Base-by-base conservation (phyloP, 2,888 invertebrate genomes). In the Ophraella communa region DNA sequence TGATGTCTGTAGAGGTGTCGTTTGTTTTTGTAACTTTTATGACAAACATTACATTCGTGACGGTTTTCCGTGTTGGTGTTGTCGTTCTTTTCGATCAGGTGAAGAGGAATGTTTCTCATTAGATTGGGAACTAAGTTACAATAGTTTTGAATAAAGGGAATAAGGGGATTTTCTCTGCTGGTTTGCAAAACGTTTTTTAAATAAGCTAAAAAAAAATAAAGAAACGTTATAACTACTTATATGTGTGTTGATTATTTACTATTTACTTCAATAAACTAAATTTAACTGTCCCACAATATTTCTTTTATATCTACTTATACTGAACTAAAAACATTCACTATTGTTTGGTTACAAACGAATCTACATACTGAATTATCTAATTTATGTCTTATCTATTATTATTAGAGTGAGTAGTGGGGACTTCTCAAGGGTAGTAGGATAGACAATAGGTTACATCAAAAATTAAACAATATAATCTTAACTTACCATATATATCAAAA, bases 1-100 rank as follows among this genome's bases (percentile, higher is more conserved):
- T 86, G 76, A 72, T 88, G 88, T 17, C 87, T 83, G 62, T 84
- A 84, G 68, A 88, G 82, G 76, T 87, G 87, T 69, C 86, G 83
- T 69, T 86, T 84, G 78, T 87, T 86, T 44, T 85, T 85, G 75
- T 88, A 88, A 53, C 81, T 82, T 73, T 87, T 87, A n/a, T 66
- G 59, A 74, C 88, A 88, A 2, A 83, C 83, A 1, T 84, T 84
- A 73, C 88, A 88, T 21, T 65, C 64, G 39, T 64, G 65, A 30
- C 68, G 59, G 20, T 65, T 65, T 39, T 68, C 67, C 24, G 63
- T 71, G 23, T 68, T 64, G 17, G 57, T 59, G 2, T 68, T 55
- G 42, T 65, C 66, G 47, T 72, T 70, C 8, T 39, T 65, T 10
- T 62, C 52, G 7, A 52, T 35, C 18, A 58, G 23, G 23, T 58